Conservation (phyloP, 2,888 invertebrate genomes). For the Drosophila stalkeri region DNA sequence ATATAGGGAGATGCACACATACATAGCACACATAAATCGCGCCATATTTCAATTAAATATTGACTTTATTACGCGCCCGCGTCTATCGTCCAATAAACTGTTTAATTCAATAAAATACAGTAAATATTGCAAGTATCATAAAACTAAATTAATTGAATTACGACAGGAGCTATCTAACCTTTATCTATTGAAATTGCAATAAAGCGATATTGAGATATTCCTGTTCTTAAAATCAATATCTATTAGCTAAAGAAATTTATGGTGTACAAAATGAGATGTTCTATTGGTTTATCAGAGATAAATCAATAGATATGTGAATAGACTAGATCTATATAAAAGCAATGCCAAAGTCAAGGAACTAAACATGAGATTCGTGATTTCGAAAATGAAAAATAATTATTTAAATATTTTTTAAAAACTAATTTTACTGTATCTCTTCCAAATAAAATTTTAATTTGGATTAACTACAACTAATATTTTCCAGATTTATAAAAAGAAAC, state of each 20-base stretch:
- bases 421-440: too few species aligned
- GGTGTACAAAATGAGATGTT: too few species aligned
- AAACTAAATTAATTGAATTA: neutral
- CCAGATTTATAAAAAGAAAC: too few species aligned
- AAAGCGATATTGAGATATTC: neutral
- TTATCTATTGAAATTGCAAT: neutral
- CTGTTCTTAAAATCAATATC: neutral
- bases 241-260: neutral
- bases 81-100: slow-evolving; percentile 27
- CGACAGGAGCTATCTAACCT: neutral
- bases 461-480: too few species aligned
- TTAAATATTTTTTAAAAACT: too few species aligned
- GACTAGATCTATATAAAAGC: too few species aligned
- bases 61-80: slow-evolving; percentile 66
- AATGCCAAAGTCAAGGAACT: neutral
- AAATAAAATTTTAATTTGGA: too few species aligned
- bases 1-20: neutral
- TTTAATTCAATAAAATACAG: slow-evolving; percentile 53
- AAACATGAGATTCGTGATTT: neutral
- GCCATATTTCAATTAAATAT: slow-evolving; percentile 73
- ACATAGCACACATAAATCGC: slow-evolving; percentile 52
- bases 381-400: too few species aligned
- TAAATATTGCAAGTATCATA: slow-evolving; percentile 15
- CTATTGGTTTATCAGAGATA: neutral
- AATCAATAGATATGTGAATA: neutral